Percentiles rank a stretch among this genome's conserved stretches.
Evolutionary conservation across 2,888 invertebrate species (phyloP).

Genomic region (Latheticus oryzae): DNA sequence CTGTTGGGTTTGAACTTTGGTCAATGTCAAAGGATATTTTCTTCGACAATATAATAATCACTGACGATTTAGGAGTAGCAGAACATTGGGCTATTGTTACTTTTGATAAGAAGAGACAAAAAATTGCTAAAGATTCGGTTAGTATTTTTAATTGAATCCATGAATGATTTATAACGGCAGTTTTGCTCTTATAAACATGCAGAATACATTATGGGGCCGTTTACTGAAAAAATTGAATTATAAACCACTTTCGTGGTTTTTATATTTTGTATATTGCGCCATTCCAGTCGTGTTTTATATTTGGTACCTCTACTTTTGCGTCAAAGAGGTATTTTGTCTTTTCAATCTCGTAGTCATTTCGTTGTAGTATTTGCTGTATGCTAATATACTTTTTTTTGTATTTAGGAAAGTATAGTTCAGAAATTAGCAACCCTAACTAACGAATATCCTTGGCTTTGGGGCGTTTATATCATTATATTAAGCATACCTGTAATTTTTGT

Average conservation of each 20-base stretch:
- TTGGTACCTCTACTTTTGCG: constrained; percentile 74
- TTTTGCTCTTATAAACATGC: constrained; percentile 11
- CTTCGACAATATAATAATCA: constrained; percentile 95
- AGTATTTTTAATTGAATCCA: constrained; percentile 62
- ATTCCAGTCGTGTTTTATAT: constrained; percentile 78
- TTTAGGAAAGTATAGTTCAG: constrained; percentile 83
- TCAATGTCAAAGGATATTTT: constrained; percentile 95
- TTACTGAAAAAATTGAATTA: constrained; percentile 80
- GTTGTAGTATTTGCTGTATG: constrained; percentile 27
- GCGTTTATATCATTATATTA: constrained; percentile 81
- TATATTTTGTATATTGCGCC: constrained; percentile 81
- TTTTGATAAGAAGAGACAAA: constrained; percentile 85
- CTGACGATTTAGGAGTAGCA: constrained; percentile 83
- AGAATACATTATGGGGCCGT: constrained; percentile 78
- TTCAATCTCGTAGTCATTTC: constrained; percentile 5
- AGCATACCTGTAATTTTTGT: constrained; percentile 83
- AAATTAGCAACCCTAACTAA: constrained; percentile 81
- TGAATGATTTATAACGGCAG: constrained; percentile 27
- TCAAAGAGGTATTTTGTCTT: constrained; percentile 72
- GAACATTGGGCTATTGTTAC: constrained; percentile 85
- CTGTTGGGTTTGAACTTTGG: constrained; percentile 97
- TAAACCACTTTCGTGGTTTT: constrained; percentile 83
- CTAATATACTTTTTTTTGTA: constrained; percentile 55
- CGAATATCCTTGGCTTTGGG: constrained; percentile 93
- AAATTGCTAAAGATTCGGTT: constrained; percentile 84